A percentile compares a stretch with the other conserved stretches of the same genome.
Conservation (phyloP, 1,140 invertebrate genomes). For the Aphelenchoides fujianensis region DNA sequence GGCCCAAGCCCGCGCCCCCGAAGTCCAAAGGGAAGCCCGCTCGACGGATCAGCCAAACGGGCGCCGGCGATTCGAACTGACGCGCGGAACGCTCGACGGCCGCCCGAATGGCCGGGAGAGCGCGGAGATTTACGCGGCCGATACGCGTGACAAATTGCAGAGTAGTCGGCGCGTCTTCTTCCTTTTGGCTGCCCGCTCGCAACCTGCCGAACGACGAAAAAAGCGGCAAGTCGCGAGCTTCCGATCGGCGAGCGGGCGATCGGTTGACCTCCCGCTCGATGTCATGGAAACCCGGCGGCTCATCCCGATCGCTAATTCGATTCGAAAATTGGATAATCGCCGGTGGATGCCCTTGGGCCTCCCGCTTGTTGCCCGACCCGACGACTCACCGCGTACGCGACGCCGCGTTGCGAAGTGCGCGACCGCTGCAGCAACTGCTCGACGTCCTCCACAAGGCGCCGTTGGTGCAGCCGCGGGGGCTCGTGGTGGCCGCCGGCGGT, state of each 20-base stretch:
- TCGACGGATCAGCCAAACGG: not conserved
- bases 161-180: not conserved
- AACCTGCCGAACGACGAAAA: not conserved
- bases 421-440: slow-evolving; percentile 13
- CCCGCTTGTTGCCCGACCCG: no score
- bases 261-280: not conserved
- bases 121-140: not conserved
- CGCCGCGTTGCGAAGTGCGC: not conserved
- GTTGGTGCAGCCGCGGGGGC: slow-evolving; percentile 1
- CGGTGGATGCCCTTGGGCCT: not conserved
- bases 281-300: not conserved
- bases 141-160: not conserved
- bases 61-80: not conserved
- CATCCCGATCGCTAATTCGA: not conserved
- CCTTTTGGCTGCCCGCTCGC: no score
- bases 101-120: not conserved
- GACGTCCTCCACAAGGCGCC: slow-evolving; percentile 18
- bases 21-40: not conserved
- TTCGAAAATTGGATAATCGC: not conserved
- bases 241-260: not conserved
- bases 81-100: not conserved
- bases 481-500: not conserved
- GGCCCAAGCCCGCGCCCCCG: not conserved
- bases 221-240: not conserved
- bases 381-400: slow-evolving; percentile 5